Evolutionary conservation across 2,888 invertebrate species (phyloP).

Genomic region (Stenotaenia linearis): DNA sequence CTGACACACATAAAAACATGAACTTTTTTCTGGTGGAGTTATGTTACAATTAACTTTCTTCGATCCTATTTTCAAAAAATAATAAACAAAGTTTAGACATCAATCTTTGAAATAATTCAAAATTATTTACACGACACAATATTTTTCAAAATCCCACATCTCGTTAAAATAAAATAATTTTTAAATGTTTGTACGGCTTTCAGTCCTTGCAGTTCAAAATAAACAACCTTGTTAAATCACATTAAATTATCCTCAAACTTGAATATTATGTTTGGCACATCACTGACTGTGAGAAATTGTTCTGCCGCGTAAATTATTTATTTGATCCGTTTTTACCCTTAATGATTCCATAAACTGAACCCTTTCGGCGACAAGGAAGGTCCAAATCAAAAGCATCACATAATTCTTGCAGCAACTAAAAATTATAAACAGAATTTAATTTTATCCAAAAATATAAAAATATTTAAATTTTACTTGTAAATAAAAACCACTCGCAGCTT

Average conservation of each 20-base stretch:
- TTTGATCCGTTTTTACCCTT: conserved; percentile 43
- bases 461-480: conserved; percentile 49
- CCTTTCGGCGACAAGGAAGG: conserved; percentile 63
- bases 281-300: too few relatives aligned
- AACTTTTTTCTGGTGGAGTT: conserved; percentile 56
- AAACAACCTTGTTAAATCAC: too few relatives aligned
- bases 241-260: background rate
- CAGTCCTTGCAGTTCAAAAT: too few relatives aligned
- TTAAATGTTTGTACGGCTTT: too few relatives aligned
- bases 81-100: too few relatives aligned
- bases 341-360: conserved; percentile 51
- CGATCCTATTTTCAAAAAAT: too few relatives aligned
- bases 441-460: background rate
- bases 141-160: too few relatives aligned
- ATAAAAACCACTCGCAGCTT: conserved; percentile 80
- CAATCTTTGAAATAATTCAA: too few relatives aligned
- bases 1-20: conserved; percentile 78
- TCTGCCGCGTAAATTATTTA: too few relatives aligned
- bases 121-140: too few relatives aligned
- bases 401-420: conserved; percentile 70
- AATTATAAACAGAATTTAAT: conserved; percentile 32
- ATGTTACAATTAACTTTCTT: conserved; percentile 35
- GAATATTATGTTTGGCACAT: background rate
- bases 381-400: conserved; percentile 75
- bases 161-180: too few relatives aligned